Conservation (phyloP, 1,140 invertebrate genomes). For the Centruroides sculpturatus region DNA sequence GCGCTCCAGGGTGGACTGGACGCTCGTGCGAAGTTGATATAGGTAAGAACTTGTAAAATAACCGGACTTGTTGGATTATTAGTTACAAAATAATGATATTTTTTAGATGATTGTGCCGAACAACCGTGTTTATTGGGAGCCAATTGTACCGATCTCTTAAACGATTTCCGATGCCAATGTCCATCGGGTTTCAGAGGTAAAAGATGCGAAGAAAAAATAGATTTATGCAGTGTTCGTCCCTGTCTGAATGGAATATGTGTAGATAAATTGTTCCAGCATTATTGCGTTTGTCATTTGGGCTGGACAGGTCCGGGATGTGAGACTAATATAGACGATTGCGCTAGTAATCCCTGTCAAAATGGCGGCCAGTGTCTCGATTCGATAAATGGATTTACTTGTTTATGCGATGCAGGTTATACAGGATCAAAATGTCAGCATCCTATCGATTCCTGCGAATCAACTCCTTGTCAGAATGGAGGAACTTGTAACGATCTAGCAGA, state of each 20-base stretch:
- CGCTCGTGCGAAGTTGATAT: constrained; percentile 85
- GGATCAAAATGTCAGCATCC: constrained; percentile 70
- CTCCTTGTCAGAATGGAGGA: constrained; percentile 34
- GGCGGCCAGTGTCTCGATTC: constrained; percentile 81
- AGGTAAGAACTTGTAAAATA: not conserved
- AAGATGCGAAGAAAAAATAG: constrained; percentile 87
- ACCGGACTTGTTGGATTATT: not conserved
- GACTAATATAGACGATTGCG: constrained; percentile 82
- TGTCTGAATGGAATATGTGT: constrained; percentile 86
- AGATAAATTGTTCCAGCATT: constrained; percentile 69
- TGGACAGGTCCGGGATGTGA: constrained; percentile 74
- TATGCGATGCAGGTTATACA: constrained; percentile 77
- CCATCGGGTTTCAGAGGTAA: constrained; percentile 90
- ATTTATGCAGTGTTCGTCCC: constrained; percentile 73
- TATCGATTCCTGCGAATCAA: constrained; percentile 42
- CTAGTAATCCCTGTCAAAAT: constrained; percentile 71
- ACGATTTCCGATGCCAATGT: constrained; percentile 83
- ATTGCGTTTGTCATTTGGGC: constrained; percentile 79
- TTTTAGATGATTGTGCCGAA: constrained; percentile 79
- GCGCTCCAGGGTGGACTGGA: constrained; percentile 85
- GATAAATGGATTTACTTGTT: constrained; percentile 65
- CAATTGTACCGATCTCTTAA: constrained; percentile 82
- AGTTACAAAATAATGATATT: not conserved
- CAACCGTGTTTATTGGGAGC: constrained; percentile 80
- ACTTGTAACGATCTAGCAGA: constrained; percentile 25